These are phyloP conservation scores for Bryconaethiops microstoma DNA, from an alignment of 2,797 vertebrate species.

Conservation along the genomic window DNA sequence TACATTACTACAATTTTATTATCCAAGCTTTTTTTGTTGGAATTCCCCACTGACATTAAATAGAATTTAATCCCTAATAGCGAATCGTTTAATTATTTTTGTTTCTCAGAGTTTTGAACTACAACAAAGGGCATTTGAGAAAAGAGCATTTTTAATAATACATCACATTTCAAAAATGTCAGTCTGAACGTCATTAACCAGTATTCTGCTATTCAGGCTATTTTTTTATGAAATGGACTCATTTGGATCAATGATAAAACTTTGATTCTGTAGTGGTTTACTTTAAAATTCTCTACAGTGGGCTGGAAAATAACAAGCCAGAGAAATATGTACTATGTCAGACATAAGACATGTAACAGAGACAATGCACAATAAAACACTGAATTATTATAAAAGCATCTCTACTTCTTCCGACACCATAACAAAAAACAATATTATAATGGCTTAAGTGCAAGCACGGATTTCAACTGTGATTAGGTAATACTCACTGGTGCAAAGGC, in stretches of 20 bases:
- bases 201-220: neutral
- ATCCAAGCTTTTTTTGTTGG: no score
- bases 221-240: neutral
- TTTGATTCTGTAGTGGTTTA: neutral
- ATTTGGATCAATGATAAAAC: neutral
- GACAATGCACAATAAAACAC: neutral
- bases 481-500: neutral
- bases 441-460: neutral
- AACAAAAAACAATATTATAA: neutral
- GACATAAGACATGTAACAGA: neutral
- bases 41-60: no score
- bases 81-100: neutral
- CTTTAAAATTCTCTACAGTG: neutral
- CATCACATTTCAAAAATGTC: neutral
- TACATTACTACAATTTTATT: no score
- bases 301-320: neutral
- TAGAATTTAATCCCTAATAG: neutral
- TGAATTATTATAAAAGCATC: neutral
- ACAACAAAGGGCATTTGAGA: neutral
- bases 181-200: slow-evolving; percentile 1
- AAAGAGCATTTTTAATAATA: slow-evolving; percentile 16
- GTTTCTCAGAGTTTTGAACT: neutral
- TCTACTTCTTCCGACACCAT: neutral
- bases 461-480: slow-evolving; percentile 2
- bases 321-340: neutral